Conservation (phyloP, 2,888 invertebrate species). For the Gibbula magus region DNA sequence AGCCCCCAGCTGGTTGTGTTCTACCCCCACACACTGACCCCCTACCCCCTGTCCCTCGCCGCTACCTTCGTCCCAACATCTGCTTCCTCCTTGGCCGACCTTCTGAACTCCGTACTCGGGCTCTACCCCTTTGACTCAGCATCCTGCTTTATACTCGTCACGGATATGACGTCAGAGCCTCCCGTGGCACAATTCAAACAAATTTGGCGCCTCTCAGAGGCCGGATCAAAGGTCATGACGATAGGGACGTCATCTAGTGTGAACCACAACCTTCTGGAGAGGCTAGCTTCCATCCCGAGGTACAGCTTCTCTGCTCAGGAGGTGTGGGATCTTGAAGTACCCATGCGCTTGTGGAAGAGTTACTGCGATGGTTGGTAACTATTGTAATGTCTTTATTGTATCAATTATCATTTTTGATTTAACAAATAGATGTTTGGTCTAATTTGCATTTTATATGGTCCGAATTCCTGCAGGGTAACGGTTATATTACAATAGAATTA, state of each 20-base stretch:
- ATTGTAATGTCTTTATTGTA: too few relatives aligned
- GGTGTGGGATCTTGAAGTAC: background rate
- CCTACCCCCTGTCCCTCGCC: background rate
- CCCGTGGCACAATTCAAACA: background rate
- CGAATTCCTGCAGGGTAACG: too few relatives aligned
- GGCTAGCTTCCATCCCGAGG: background rate
- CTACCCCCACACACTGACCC: background rate
- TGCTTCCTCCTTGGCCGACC: background rate
- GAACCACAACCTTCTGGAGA: background rate
- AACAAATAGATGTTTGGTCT: too few relatives aligned
- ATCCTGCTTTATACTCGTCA: background rate
- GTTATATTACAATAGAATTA: too few relatives aligned
- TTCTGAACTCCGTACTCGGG: background rate
- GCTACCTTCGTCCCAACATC: background rate
- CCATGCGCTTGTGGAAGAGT: background rate
- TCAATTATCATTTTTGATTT: too few relatives aligned
- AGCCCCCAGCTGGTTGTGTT: background rate
- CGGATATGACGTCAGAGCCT: background rate
- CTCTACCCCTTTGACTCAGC: background rate
- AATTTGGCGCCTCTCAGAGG: background rate
- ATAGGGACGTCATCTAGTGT: background rate
- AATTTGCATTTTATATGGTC: too few relatives aligned
- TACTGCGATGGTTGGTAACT: background rate
- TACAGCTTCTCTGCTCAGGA: background rate
- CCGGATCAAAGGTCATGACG: background rate